Evolutionary conservation across 2,888 invertebrate species (phyloP), one percentile per base, ranked within the genome.

Genomic region (Petrolisthes cinctipes): DNA sequence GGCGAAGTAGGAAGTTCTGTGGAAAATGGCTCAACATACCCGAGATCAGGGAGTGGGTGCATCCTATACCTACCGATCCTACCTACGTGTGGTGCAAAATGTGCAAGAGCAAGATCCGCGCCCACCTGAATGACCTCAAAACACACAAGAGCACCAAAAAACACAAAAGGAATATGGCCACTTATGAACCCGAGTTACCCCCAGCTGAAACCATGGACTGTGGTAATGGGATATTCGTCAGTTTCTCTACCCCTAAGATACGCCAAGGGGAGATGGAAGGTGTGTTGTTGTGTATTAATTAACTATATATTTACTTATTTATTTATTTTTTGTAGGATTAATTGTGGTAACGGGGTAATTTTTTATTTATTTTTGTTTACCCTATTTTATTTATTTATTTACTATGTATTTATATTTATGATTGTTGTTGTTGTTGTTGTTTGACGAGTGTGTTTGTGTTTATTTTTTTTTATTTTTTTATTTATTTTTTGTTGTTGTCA

Each of bases 81-180:
- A 54, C 66, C 3, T 14, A 78, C 6, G 82, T 76, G n/a, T 82
- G 82, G 78, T 86, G 86, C 57, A 86, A 78, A 66, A 75, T 57
- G n/a, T 86, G 86, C 17, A 82, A 37, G 37, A 86, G 57, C 7
- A 82, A 82, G 68, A 61, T 86, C 3, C 54, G 86, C 6, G 86
- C 86, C 1, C 86, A 86, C 20, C 56, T 76, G 6, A 68, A 76
- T 5, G 86, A 86, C 9, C 56, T 86, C 53, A 86, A 66, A 53
- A 14, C 20, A 4, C 86, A 86, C 23, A 37, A 37, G 4, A 68
- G 66, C 7, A 82, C 86, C 9, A 76, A 54, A 14, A 86, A 86
- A 51, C 86, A 86, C 17, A 20, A 86, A 53, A 54, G 75, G 14
- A 82, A 86, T 57, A 11, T 61, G 0, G 56, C 5, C 5, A 17